A percentile compares a stretch with the other conserved stretches of the same genome.
Evolutionary conservation across 2,113 vertebrate species (phyloP).

Genomic region (Tyto alba): DNA sequence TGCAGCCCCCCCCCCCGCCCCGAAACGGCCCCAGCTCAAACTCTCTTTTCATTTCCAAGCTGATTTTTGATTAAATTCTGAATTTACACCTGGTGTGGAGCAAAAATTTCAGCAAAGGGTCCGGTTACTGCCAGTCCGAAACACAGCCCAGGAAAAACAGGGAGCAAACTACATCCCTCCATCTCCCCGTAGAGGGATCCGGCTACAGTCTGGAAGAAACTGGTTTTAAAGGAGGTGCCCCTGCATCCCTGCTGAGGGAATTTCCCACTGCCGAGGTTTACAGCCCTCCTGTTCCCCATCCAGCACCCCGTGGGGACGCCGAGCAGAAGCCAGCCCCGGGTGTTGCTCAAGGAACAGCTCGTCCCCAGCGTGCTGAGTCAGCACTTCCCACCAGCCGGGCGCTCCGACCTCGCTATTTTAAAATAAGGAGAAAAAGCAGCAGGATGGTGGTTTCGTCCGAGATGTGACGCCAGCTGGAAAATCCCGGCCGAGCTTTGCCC

Average conservation of each 20-base stretch:
- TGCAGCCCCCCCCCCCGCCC: rapidly evolving
- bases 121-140: rapidly evolving
- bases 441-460: rapidly evolving
- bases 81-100: rapidly evolving
- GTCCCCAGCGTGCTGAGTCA: background rate
- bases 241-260: rapidly evolving
- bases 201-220: rapidly evolving
- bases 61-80: background rate
- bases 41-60: background rate
- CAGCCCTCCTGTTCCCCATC: background rate
- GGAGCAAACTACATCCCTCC: background rate
- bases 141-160: rapidly evolving
- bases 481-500: background rate
- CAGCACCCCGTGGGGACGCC: rapidly evolving
- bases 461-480: background rate
- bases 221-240: no score
- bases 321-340: rapidly evolving
- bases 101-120: background rate
- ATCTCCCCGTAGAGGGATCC: rapidly evolving
- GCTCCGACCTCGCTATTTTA: rapidly evolving
- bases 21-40: background rate
- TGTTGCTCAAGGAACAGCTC: background rate
- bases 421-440: background rate
- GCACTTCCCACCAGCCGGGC: background rate
- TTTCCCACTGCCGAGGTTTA: background rate